Base-by-base conservation (phyloP, 2,797 vertebrate genomes). In the Capromys pilorides region DNA sequence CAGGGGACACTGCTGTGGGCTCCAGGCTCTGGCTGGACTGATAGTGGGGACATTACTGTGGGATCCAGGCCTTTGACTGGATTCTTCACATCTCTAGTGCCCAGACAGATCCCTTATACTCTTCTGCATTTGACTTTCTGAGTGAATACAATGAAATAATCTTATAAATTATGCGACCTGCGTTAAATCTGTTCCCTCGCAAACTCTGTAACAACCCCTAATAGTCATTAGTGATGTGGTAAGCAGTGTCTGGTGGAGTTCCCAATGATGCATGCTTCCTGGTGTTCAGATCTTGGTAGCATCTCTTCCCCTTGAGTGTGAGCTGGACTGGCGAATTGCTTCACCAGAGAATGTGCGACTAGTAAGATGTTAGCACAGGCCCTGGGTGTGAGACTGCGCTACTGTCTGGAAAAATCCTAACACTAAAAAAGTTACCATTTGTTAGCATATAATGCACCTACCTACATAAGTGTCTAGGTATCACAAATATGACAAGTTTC, bases 401-500 rank as follows among this genome's bases (percentile, higher is more conserved):
- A 45, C 54, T 86, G 36, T 24, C 86, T 81, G 69, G 61, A 92
- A 88, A 91, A 90, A 83, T 85, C 39, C 36, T 61, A 88, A 54
- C 8, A 33, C 75, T 92, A 90, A 61, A 78, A 57, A 84, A 73
- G 66, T 57, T 45, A n/a, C 73, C 26, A 59, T 64, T 64, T 90
- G 10, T 77, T 78, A 62, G 19, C 87, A 64, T 87, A 18, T 61
- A 66, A 45, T 41, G 59, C 88, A 61, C 39, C 11, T 22, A 36
- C 7, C 28, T n/a, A 78, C 26, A 22, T 71, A 89, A 31, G 39
- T 59, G 24, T 31, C 12, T 45, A 69, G 33, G 71, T 14, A 81
- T 61, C 24, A 13, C 26, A 28, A 77, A 26, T 45, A 71, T 26
- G 85, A 49, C 19, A 89, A 41, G 39, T 71, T 87, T 49, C 66